Conservation (phyloP, 2,888 invertebrate species). For the Congeria kusceri region DNA sequence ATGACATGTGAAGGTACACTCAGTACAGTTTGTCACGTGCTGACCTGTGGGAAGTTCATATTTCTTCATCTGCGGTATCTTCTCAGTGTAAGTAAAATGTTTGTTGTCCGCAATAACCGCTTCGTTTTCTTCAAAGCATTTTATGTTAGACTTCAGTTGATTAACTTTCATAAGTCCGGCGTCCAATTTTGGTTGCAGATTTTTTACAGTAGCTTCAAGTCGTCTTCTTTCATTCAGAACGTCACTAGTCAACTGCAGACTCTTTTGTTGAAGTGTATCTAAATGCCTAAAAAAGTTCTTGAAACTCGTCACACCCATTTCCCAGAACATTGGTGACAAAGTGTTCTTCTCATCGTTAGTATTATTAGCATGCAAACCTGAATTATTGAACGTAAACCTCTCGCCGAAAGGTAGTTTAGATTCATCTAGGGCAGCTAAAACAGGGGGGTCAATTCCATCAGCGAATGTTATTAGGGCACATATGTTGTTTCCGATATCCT, state of each 20-base stretch:
- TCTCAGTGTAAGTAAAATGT: constrained; percentile 44
- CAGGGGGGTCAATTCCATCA: constrained; percentile 61
- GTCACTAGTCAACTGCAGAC: constrained; percentile 56
- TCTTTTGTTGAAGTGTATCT: constrained; percentile 39
- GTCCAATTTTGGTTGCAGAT: constrained; percentile 31
- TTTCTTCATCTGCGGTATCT: constrained; percentile 32
- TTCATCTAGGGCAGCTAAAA: constrained; percentile 45
- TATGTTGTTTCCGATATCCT: constrained; percentile 59
- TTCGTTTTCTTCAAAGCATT: constrained; percentile 32
- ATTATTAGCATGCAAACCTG: constrained; percentile 52
- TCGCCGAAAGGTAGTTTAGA: constrained; percentile 43
- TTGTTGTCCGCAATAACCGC: constrained; percentile 36
- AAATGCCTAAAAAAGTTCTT: constrained; percentile 46
- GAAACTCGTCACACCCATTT: constrained; percentile 55
- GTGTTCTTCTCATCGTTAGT: constrained; percentile 16
- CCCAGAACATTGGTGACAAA: constrained; percentile 52
- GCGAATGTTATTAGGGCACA: constrained; percentile 62
- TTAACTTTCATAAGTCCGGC: constrained; percentile 33
- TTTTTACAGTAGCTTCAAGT: constrained; percentile 45
- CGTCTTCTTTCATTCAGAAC: constrained; percentile 54
- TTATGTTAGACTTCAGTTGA: constrained; percentile 25
- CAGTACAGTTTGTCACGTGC: constrained; percentile 52
- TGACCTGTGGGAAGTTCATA: constrained; percentile 26
- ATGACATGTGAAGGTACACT: constrained; percentile 48
- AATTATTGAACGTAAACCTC: constrained; percentile 59